A percentile compares a stretch with the other conserved stretches of the same genome.
phyloP scores from a whole-genome alignment of 2,113 vertebrate genomes.

The Hemibagrus wyckioides region DNA sequence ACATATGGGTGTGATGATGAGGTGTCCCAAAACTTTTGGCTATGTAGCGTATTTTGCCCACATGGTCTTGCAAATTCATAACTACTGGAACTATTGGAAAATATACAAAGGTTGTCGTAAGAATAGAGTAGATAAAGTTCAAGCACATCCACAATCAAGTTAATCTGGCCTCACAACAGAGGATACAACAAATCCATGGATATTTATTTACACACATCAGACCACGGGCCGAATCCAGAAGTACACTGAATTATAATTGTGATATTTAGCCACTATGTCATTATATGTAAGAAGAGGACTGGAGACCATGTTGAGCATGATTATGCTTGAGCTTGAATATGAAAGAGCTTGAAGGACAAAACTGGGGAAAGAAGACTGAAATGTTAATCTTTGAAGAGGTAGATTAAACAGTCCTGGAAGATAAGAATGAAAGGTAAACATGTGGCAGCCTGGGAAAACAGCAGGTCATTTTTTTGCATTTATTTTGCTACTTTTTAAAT shows the following conservation, averaged over 20 bases:
- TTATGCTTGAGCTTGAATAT: background rate
- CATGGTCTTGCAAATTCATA: background rate
- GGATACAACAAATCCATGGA: background rate
- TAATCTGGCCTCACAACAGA: background rate
- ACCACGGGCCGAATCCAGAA: background rate
- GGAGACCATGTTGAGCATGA: conserved; percentile 18
- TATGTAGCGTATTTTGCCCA: background rate
- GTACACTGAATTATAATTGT: conserved; percentile 33
- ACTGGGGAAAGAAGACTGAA: too few relatives aligned
- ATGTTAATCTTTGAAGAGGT: background rate
- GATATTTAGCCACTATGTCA: conserved; percentile 30
- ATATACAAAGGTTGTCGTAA: background rate
- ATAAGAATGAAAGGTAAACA: background rate
- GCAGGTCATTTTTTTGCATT: background rate
- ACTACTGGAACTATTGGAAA: background rate
- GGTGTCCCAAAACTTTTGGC: background rate
- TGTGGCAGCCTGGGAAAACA: background rate
- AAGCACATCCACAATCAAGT: background rate
- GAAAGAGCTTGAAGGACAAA: background rate
- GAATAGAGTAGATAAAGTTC: background rate
- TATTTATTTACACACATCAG: background rate
- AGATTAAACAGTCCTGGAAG: background rate
- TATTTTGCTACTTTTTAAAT: background rate
- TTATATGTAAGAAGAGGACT: background rate
- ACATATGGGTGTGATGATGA: background rate